Base-by-base conservation (phyloP, 2,888 invertebrate genomes). In the Marronus borbonicus region DNA sequence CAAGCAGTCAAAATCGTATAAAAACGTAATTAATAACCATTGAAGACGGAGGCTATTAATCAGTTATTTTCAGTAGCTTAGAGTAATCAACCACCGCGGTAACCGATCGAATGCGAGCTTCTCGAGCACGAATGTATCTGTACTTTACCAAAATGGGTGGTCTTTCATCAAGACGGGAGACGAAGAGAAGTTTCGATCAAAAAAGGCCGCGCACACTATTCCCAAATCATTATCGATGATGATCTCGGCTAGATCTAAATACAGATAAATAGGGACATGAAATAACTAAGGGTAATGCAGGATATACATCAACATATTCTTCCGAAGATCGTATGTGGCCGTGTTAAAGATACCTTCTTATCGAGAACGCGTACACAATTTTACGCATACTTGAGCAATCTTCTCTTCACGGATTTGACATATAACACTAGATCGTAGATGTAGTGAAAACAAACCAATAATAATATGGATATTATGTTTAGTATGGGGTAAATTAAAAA, bases 71-170 rank as follows among this genome's bases (percentile, higher is more conserved):
- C 72, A 62, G 72, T 60, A 74, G 72, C 72, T 74, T 74, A 44
- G 55, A 60, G 72, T 74, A 74, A 74, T 74, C 72, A 74, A 74
- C 72, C 72, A 72, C 72, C 72, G 44, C 60, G 49, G 60, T 8
- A 60, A 39, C 60, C 72, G 24, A 74, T 74, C 72, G 60, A 39
- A 74, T 14, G 72, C 17, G 60, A 39, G 60, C 39, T 74, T 60
- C 62, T 74, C 60, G 49, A 62, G 60, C 72, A 74, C 60, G 62
- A 74, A 79, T 74, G 77, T 74, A 74, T 62, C 62, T 62, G 79
- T 81, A 81, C 79, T 81, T 81, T 80, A 79, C 78, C 60, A 75
- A 70, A 79, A 79, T 81, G 81, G 81, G 81, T 81, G 81, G 81
- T 81, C 81, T 78, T 80, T 77, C 80, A 68, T 81, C 80, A 76